Base-by-base conservation (phyloP, 1,140 invertebrate genomes). In the Potamilus streckersoni region DNA sequence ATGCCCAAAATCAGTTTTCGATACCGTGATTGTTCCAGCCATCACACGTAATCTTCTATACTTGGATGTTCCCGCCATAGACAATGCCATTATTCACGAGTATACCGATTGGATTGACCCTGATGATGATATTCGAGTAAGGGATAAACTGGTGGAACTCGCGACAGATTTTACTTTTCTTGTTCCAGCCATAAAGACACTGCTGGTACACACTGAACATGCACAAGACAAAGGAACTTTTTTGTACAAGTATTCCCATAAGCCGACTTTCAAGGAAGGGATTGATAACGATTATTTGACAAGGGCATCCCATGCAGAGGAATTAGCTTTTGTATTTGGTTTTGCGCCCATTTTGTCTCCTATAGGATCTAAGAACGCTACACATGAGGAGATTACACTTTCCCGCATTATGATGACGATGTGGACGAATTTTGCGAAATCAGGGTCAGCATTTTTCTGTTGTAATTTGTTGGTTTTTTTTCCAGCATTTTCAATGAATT, bases 341-440 rank as follows among this genome's bases (percentile, higher is more conserved):
- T 61, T 80, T 8, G 19, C 19, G 59, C 64, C 49, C 19, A 64
- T 55, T 55, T 31, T 73, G 63, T 70, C 75, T 68, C 57, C 74
- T 61, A n/a, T n/a, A 2, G 27, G 23, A 71, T 57, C n/a, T 38
- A 2, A 60, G 19, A 16, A 60, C 27, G n/a, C 57, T 16, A 60
- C 38, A 12, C 63, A 74, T 17, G 38, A 69, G 61, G 59, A 76
- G 19, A 55, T 59, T 69, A 67, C 49, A 31, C 27, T 84, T 11
- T 75, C 79, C 1, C 31, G 56, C 31, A 27, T 63, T 15, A 77
- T 83, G 68, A 76, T 82, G 62, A 60, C 55, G 17, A 80, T 79
- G 61, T 84, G 83, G 83, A 69, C 72, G 11, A 83, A 83, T 64
- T 84, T 84, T 80, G 83, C 80, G 16, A 83, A 79, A 74, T 71